Base-by-base conservation (phyloP, 2,888 invertebrate species). In the Thalpophila matura region DNA sequence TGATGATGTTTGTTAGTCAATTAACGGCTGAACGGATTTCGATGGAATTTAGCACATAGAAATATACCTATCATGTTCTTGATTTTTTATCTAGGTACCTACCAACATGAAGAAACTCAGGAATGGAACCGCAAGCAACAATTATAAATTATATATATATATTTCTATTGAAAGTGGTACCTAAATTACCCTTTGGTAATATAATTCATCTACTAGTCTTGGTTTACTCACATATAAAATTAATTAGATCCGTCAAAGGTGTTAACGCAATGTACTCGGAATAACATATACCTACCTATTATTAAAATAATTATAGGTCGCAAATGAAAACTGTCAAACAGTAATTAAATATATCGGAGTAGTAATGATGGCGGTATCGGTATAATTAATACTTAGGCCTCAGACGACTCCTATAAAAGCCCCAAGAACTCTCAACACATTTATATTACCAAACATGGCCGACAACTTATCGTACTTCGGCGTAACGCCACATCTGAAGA, bases 401-500 rank as follows among this genome's bases (percentile, higher is more conserved):
- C 24, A 38, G 9, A 49, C 18, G 10, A 35, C n/a, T 22, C 3
- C 18, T 10, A 24, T 7, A 10, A 37, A 33, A 1, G 49, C 5
- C n/a, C 3, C 4, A 5, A 33, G 33, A 10, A 24, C 6, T 37
- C 18, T 14, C 10, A 16, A 38, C 24, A 49, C 16, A 6, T 42
- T 22, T 10, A 18, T 27, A 35, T 70, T 35, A 35, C 12, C 14
- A 42, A 51, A 27, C 31, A 68, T 68, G 74, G 24, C 14, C 31
- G 74, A 50, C 1, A 33, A 57, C 18, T 37, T 68, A 26, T 47
- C 68, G 1, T 68, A 56, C 76, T 59, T 83, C 84, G 51, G 59
- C 71, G 59, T 90, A 29, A 69, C 57, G 38, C 84, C 85, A 16
- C 86, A 87, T 75, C 72, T 91, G 26, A 80, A 75, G 54, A 80